Evolutionary conservation across 2,888 invertebrate genomes (phyloP).

Genomic region (Drosophila nigritarsus): DNA sequence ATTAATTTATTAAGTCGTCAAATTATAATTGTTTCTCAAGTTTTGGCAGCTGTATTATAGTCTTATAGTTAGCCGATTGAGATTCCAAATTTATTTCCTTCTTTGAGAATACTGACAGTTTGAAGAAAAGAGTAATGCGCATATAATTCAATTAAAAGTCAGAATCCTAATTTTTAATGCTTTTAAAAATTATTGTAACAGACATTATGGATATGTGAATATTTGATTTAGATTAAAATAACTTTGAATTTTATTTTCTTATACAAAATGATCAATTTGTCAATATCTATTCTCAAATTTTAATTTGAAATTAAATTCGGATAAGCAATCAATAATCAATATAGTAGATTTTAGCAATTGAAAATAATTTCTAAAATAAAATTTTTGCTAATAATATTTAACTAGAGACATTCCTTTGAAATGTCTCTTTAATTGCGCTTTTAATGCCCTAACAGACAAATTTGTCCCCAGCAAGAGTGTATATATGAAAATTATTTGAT

Average conservation of each 20-base stretch:
- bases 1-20: neutral
- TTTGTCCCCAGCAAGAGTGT: neutral
- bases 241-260: neutral
- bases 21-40: neutral
- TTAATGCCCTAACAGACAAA: neutral
- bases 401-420: neutral
- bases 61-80: neutral
- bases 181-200: neutral
- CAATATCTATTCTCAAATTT: neutral
- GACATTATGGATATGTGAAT: neutral
- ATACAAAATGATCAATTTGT: rapidly evolving
- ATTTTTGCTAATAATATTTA: neutral
- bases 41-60: neutral
- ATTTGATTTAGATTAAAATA: neutral
- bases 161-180: neutral
- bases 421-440: neutral
- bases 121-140: neutral
- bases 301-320: neutral
- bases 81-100: neutral
- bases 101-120: neutral
- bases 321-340: neutral
- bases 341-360: neutral
- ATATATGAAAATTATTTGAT: neutral
- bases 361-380: neutral
- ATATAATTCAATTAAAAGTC: neutral